Conservation (phyloP, 2,797 vertebrate species). For the Moxostoma hubbsi region DNA sequence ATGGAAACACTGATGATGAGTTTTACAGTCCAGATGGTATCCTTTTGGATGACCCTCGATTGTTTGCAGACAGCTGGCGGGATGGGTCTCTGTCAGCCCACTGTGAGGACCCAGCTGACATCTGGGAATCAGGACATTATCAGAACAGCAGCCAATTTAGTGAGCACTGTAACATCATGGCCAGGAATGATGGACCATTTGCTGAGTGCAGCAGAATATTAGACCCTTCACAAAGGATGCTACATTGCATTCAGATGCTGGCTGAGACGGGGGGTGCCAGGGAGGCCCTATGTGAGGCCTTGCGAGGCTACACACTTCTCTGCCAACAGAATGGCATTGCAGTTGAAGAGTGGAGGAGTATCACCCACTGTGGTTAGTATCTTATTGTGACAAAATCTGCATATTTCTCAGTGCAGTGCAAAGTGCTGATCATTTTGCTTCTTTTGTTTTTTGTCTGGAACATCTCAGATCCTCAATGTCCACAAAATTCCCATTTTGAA, state of each 20-base stretch:
- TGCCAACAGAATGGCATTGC: slow-evolving; percentile 68
- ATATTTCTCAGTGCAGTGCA: neutral
- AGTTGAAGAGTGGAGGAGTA: slow-evolving; percentile 68
- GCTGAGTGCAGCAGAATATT: slow-evolving; percentile 58
- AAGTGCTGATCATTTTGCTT: neutral
- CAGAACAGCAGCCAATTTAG: slow-evolving; percentile 39
- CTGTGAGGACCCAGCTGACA: slow-evolving; percentile 50
- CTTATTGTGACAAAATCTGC: neutral
- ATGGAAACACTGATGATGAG: slow-evolving; percentile 63
- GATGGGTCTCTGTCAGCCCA: slow-evolving; percentile 51
- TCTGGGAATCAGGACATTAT: neutral
- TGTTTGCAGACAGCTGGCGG: slow-evolving; percentile 71
- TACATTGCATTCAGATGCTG: slow-evolving; percentile 59
- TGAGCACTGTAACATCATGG: slow-evolving; percentile 65
- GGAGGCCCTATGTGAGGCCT: slow-evolving; percentile 61
- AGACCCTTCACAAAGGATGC: slow-evolving; percentile 48
- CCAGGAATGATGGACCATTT: slow-evolving; percentile 63
- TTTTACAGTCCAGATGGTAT: slow-evolving; percentile 59
- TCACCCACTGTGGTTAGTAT: slow-evolving; percentile 68
- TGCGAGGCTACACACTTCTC: slow-evolving; percentile 66
- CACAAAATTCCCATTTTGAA: slow-evolving; percentile 70
- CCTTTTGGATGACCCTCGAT: slow-evolving; percentile 42
- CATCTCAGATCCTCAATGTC: slow-evolving; percentile 65
- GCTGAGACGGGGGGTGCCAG: slow-evolving; percentile 49
- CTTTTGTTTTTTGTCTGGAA: neutral